Evolutionary conservation across 2,888 invertebrate species (phyloP), one percentile per base, ranked within the genome.

Genomic region (Hydriomena furcata): DNA sequence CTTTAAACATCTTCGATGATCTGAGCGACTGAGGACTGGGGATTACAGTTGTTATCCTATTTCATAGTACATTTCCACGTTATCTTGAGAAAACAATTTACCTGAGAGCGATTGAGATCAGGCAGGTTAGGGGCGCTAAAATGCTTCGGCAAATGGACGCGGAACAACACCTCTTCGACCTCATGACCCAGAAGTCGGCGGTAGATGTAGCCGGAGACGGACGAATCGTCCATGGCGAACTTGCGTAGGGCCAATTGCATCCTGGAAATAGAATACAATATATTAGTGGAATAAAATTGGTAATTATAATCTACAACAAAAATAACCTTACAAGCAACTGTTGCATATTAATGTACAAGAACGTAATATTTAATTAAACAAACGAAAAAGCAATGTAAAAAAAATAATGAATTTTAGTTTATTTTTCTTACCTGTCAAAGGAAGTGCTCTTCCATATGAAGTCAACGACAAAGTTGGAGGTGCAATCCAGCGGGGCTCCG

Each of bases 111-210:
- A 88, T 99, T 99, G 42, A 99, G 92, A 75, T 99, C 99, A 0
- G 99, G 99, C 64, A 99, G 90, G 76, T 99, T 98, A 0, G 99
- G 99, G 0, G 99, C 99, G 43, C 98, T 98, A 78, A 98, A 99
- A 71, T 99, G 96, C 79, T 99, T 99, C 0, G 99, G 99, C 40
- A 99, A 91, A 58, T 96, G 96, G 60, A 96, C 95, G 30, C 98
- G 94, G 76, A 98, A 97, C 30, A 98, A 84, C 0, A 98, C 95
- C 73, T 99, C 99, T 68, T 99, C 99, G 0, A 95, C 95, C 77
- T 97, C 97, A 73, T 98, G 97, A 0, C 99, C 99, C 45, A 99
- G 87, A 23, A 99, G 92, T 35, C 98, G 95, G 61, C 99, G 98
- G 82, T 99, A 99, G 70, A 99, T 99, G 85, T 98, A 99, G 8